These are phyloP conservation scores for Drosophila oshimai DNA, from an alignment of 1,140 invertebrate species.

Conservation along the genomic window DNA sequence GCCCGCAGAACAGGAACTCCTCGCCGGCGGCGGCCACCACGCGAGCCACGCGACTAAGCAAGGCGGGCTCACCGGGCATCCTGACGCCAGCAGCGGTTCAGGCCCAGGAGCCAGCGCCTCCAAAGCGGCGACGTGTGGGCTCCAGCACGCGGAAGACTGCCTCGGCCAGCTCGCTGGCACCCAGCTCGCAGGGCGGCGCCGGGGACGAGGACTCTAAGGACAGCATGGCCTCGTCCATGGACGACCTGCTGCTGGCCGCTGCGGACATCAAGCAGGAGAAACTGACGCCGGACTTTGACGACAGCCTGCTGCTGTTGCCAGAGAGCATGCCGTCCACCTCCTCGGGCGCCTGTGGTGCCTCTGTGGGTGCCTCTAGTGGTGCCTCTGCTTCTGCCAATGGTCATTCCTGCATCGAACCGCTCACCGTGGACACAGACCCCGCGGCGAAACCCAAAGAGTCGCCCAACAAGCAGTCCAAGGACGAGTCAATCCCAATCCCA, in stretches of 20 bases:
- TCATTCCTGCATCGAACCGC: slow-evolving; percentile 45
- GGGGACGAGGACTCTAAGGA: slow-evolving; percentile 78
- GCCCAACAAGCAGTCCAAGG: not conserved
- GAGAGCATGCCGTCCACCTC: slow-evolving; percentile 24
- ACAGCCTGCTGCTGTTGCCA: slow-evolving; percentile 24
- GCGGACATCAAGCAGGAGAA: slow-evolving; percentile 71
- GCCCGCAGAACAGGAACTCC: slow-evolving; percentile 35
- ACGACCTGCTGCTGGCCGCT: slow-evolving; percentile 58
- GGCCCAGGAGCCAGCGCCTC: slow-evolving; percentile 26
- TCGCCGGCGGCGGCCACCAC: slow-evolving; percentile 36
- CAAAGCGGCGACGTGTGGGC: slow-evolving; percentile 53
- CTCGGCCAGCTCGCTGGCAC: slow-evolving; percentile 49
- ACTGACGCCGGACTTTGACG: slow-evolving; percentile 51
- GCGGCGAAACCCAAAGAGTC: slow-evolving; percentile 8
- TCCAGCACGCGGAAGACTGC: slow-evolving; percentile 52
- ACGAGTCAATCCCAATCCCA: not conserved
- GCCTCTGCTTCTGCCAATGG: slow-evolving; percentile 33
- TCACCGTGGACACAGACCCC: slow-evolving; percentile 56
- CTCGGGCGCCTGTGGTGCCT: not conserved
- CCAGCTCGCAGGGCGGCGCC: slow-evolving; percentile 35
- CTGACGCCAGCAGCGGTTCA: slow-evolving; percentile 5
- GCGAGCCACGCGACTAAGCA: slow-evolving; percentile 68
- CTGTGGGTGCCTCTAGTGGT: not conserved
- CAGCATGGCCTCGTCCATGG: slow-evolving; percentile 73
- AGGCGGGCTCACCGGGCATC: slow-evolving; percentile 58